Base-by-base conservation (phyloP, 2,797 vertebrate genomes). In the Neomorphus geoffroyi region DNA sequence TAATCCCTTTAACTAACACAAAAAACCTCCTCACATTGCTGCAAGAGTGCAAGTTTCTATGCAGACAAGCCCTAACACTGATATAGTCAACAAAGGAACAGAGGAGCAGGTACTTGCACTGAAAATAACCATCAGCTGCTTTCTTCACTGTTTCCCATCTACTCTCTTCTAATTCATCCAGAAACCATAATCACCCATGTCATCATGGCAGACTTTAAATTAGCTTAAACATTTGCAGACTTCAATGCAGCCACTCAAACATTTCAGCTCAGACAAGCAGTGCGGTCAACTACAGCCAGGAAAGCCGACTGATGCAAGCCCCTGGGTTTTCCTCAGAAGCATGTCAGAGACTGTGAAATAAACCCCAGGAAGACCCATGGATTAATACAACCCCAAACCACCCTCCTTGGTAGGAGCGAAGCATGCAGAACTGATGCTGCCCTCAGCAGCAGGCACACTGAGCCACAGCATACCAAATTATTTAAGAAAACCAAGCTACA, bases 111-210 rank as follows among this genome's bases (percentile, higher is more conserved):
- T 70, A 64, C 43, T 88, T 81, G 77, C 26, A 62, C 81, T 53
- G 79, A 77, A 92, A 86, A 88, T 64, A 83, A 72, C 53, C 53
- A 94, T 57, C 48, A 58, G 72, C 35, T 86, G 62, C 48, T 77
- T 71, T 80, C 50, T 56, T 41, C 18, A 37, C 46, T 75, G 27
- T 80, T 94, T 94, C 85, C 73, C 60, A 73, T 51, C 74, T 86
- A 51, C 32, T 86, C 77, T 87, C 86, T 88, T 54, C 56, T 94
- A 93, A 75, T 87, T 66, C 43, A 46, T 82, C 86, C 75, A 71
- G 83, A 94, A 93, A 85, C 62, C 67, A 72, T n/a, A 69, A 90
- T 69, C 17, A 37, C 37, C 64, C 72, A 45, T 80, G 77, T 82
- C 66, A 22, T 90, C 88, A 73, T 3, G 48, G 75, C 56, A 95